Base-by-base conservation (phyloP, 2,113 vertebrate species). In the Engraulis encrasicolus region DNA sequence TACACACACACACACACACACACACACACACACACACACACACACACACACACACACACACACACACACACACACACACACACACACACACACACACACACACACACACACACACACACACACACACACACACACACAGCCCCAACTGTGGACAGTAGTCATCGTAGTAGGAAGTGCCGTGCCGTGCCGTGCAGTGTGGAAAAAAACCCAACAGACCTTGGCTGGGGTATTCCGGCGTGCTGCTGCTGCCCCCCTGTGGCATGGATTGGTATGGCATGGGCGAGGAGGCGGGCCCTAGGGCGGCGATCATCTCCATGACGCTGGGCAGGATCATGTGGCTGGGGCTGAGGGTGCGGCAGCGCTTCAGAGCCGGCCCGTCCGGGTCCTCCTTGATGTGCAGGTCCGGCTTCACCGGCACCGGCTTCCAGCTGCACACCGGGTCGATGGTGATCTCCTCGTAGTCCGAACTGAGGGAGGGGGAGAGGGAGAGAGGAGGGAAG, bases 391-490 rank as follows among this genome's bases (percentile, higher is more conserved):
- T 99, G 86, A 97, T 71, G 4, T 97, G 97, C 7, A 97, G 31
- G 6, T 99, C 98, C 0, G 98, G 97, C 89, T 98, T 99, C 78
- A 99, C 89, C 0, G 98, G 97, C 15, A 99, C 98, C 0, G 97
- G 97, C 86, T 97, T 97, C 98, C 98, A 99, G 88, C 97, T 97
- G 86, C 98, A 99, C 1, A 95, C 95, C 0, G 98, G 98, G 92
- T 98, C 98, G 0, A 99, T 99, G 91, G 98, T 99, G 92, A 99
- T 98, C 94, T 99, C 98, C 90, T 99, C 98, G 0, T 97, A 96
- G 87, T 99, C 98, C 0, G 97, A 97, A 85, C 98, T 99, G 89
- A 78, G 20, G 0, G 0, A 0, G 4, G 18, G 0, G 34, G 6
- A 0, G 2, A 0, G 1, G 12, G 9, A 78, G 6, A 37, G 23